A percentile compares a stretch with the other conserved stretches of the same genome.
Conservation (phyloP, 2,113 vertebrate species). For the Empidonax alnorum region DNA sequence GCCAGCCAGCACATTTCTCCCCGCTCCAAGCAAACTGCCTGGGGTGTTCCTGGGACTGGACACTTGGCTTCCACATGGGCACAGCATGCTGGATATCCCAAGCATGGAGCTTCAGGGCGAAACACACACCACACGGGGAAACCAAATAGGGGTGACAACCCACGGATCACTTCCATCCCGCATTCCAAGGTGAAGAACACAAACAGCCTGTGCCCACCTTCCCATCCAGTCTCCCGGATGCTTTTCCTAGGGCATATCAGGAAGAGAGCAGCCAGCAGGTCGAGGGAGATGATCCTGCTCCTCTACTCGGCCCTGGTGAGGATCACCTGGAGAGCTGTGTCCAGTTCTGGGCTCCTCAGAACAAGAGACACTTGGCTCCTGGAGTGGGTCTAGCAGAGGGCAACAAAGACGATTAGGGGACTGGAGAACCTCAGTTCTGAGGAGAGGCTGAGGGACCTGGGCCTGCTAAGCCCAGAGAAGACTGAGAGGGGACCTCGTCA, state of each 20-base stretch:
- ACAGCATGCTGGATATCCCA: background rate
- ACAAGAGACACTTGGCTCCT: background rate
- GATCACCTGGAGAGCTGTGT: background rate
- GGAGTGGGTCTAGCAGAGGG: background rate
- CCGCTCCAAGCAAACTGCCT: background rate
- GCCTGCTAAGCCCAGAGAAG: too few species aligned
- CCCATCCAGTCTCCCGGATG: too few species aligned
- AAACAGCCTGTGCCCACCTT: background rate
- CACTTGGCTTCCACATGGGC: background rate
- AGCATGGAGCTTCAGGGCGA: too few species aligned
- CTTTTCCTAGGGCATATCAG: fast-evolving
- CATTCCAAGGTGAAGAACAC: background rate
- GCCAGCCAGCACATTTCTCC: background rate
- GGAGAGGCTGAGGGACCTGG: background rate
- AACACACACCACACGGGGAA: background rate
- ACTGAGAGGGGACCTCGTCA: too few species aligned
- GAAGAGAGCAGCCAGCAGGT: fast-evolving
- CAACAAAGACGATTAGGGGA: background rate
- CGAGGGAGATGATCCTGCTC: fast-evolving
- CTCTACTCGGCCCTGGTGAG: fast-evolving
- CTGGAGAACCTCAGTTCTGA: background rate
- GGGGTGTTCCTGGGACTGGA: too few species aligned
- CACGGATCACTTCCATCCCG: background rate
- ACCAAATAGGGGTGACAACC: background rate
- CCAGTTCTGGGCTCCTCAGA: background rate